Base-by-base conservation (phyloP, 2,113 vertebrate species). In the Junco hyemalis region DNA sequence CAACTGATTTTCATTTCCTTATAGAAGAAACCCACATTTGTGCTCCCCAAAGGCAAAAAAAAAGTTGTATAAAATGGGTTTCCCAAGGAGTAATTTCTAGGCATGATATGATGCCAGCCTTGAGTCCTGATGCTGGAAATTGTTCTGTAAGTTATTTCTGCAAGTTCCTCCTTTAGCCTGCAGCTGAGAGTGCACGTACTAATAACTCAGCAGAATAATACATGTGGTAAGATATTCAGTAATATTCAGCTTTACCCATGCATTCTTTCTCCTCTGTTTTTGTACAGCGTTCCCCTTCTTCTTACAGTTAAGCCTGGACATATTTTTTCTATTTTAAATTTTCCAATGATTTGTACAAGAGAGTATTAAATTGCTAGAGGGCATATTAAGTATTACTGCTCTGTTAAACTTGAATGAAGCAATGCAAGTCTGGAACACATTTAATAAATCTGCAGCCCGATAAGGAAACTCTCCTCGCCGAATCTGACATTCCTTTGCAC, bases 261-360 rank as follows among this genome's bases (percentile, higher is more conserved):
- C 96, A 96, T 96, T 95, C 94, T 24, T 91, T 97, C 81, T 93
- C 53, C 82, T 96, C 66, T 92, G 90, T 92, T 92, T 96, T 93
- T 78, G 86, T 47, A 76, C 48, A 85, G 77, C 79, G 56, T 91
- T 86, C 68, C 88, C 86, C 89, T 95, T 96, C 85, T 95, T 91
- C 81, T 87, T 90, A 85, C 59, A 85, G 81, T 90, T 96, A 97
- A 96, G 92, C 93, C 93, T 84, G 85, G 63, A 93, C 66, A 79
- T 93, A 86, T 88, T 91, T 97, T 97, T 96, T 94, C 95, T 94
- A 87, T 92, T 95, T 96, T 97, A 95, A 94, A 94, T 90, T 92
- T 97, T 96, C 93, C 96, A 94, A 33, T 94, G 96, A 93, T 96
- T 95, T 92, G 91, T 95, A 95, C 94, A 93, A 86, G 79, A 92